Percentiles rank a stretch among this genome's conserved stretches.
These are phyloP conservation scores for Polydrusus tereticollis DNA, from an alignment of 2,888 invertebrate species.

Conservation along the genomic window DNA sequence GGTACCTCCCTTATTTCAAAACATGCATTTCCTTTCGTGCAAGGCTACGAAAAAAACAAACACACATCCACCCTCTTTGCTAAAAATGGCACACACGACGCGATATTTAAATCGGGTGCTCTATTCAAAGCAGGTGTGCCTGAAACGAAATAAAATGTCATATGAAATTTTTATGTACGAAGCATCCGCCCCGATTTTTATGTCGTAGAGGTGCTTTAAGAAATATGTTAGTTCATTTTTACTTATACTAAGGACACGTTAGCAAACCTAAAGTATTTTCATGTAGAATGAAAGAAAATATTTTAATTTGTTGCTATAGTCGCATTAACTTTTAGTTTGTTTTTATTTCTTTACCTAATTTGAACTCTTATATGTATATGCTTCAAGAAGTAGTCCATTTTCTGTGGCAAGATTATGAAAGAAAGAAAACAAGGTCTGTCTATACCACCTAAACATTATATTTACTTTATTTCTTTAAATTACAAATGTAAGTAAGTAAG, in stretches of 20 bases:
- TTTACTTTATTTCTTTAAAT: too few relatives aligned
- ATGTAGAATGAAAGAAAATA: neutral
- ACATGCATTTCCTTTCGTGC: conserved; percentile 45
- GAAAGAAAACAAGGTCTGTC: too few relatives aligned
- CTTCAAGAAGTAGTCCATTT: too few relatives aligned
- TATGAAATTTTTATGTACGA: conserved; percentile 46
- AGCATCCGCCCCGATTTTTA: conserved; percentile 42
- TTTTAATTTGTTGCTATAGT: too few relatives aligned
- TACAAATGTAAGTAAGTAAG: too few relatives aligned
- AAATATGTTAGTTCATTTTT: conserved; percentile 10
- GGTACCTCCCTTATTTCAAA: conserved; percentile 21
- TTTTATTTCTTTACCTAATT: too few relatives aligned
- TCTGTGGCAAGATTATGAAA: too few relatives aligned
- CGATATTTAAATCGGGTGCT: conserved; percentile 38
- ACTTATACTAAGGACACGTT: conserved; percentile 2
- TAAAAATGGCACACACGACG: conserved; percentile 36
- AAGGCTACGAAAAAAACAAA: conserved; percentile 31
- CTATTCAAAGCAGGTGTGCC: conserved; percentile 44
- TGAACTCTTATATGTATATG: too few relatives aligned
- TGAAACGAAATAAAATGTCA: conserved; percentile 31
- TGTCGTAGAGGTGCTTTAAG: conserved; percentile 32
- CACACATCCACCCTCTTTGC: conserved; percentile 38
- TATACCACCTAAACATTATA: too few relatives aligned
- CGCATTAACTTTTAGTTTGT: too few relatives aligned
- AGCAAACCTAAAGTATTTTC: neutral